These are phyloP conservation scores for Eira barbara DNA, from an alignment of 2,113 vertebrate species.

Conservation along the genomic window DNA sequence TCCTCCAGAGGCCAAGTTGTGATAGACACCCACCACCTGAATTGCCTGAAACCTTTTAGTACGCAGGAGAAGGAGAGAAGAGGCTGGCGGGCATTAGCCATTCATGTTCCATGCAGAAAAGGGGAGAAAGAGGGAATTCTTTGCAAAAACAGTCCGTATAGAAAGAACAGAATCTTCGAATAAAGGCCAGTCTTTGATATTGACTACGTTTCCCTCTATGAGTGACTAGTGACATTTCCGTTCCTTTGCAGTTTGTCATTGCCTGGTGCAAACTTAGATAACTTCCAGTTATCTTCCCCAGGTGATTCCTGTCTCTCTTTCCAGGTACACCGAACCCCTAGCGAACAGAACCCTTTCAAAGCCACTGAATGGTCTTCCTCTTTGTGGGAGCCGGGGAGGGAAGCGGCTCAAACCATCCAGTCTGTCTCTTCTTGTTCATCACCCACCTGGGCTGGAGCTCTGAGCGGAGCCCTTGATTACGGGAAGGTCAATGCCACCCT, in stretches of 20 bases:
- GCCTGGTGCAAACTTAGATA: not conserved
- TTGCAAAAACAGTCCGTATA: not conserved
- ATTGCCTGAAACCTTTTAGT: not conserved
- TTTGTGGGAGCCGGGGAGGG: not conserved
- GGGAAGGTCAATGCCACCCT: not conserved
- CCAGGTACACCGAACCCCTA: not conserved
- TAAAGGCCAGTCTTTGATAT: not conserved
- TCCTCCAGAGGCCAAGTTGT: not conserved
- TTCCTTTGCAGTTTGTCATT: not conserved
- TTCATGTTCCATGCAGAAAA: not conserved
- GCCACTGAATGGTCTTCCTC: not conserved
- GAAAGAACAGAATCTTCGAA: not conserved
- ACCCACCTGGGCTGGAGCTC: not conserved
- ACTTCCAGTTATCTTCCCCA: not conserved
- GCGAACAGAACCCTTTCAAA: not conserved
- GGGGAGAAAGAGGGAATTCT: not conserved
- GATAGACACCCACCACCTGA: not conserved
- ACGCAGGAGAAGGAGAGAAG: no score
- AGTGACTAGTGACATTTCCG: not conserved
- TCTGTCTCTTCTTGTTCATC: not conserved
- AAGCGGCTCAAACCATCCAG: accelerated
- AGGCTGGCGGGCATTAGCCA: not conserved
- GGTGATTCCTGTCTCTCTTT: not conserved
- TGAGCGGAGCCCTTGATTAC: no score
- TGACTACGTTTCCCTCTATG: accelerated